Base-by-base conservation (phyloP, 2,888 invertebrate species). In the Creontiades dilutus region DNA sequence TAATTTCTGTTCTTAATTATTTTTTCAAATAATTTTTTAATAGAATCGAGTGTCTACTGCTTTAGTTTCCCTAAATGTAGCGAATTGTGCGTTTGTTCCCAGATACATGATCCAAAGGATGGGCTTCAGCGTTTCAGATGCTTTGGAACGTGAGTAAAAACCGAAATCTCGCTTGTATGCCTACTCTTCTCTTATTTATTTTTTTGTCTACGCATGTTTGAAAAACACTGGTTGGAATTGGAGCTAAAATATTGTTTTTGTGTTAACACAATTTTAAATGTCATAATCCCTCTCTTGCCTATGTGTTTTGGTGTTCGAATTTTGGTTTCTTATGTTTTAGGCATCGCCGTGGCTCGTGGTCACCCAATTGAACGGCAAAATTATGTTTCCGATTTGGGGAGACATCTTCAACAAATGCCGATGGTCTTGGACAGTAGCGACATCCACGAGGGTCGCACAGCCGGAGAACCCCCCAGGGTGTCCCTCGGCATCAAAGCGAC, bases 291-390 rank as follows among this genome's bases (percentile, higher is more conserved):
- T 2, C 37, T 37, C 37, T 37, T 37, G 37, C 37, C 7, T 7
- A 4, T 37, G 3, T 37, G 7, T 37, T 37, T 37, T 55, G 48
- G 28, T 11, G 61, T 84, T 89, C 47, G n/a, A 37, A 48, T 89
- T 76, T 12, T 23, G 14, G 12, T 23, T 68, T 27, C 78, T 86
- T 90, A 28, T 91, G 84, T 91, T 92, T 68, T 93, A 96, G 96
- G 93, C 91, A 96, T 96, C 92, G 94, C 95, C 92, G 93, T 93
- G 27, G 96, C 96, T 2, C 95, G 96, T 12, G 96, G 96, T 0
- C 95, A 96, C 92, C 92, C 94, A 90, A 95, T 96, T 52, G 96
- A 96, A 93, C 94, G 96, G 13, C 92, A 93, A 0, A 94, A 94
- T 91, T 96, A 96, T 92, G 92, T 94, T 89, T 93, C 93, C 16